phyloP scores from a whole-genome alignment of 2,113 vertebrate species.

The Austrofundulus limnaeus region DNA sequence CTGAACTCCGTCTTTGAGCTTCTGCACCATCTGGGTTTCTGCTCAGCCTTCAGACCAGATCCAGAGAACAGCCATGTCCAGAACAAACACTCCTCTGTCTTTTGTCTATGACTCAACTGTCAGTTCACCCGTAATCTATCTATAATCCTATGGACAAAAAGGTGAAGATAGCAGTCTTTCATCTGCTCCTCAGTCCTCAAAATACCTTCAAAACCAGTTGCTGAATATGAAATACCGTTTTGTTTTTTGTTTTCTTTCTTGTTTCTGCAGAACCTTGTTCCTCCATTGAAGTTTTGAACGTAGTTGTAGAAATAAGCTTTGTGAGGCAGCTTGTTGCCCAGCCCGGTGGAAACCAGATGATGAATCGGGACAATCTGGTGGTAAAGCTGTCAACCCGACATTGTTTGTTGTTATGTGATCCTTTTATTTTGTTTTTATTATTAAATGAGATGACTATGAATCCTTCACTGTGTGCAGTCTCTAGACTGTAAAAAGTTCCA shows the following conservation, averaged over 20 bases:
- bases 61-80: conserved; percentile 18
- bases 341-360: conserved; percentile 34
- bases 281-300: conserved; percentile 66
- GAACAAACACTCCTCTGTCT: conserved; percentile 35
- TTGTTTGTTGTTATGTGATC: conserved; percentile 65
- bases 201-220: conserved; percentile 49
- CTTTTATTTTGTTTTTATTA: conserved; percentile 39
- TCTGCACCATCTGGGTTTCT: conserved; percentile 30
- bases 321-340: conserved; percentile 59
- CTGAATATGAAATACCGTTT: conserved; percentile 54
- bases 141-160: conserved; percentile 24
- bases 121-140: conserved; percentile 8
- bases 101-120: conserved; percentile 15
- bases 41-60: conserved; percentile 26
- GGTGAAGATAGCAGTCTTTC: conserved; percentile 41
- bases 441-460: conserved; percentile 58
- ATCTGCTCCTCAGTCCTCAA: conserved; percentile 26
- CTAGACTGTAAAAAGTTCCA: conserved; percentile 52
- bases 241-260: conserved; percentile 55
- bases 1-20: conserved; percentile 29
- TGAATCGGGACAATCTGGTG: conserved; percentile 45
- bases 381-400: conserved; percentile 59
- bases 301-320: conserved; percentile 71
- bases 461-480: conserved; percentile 71
- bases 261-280: conserved; percentile 69